Base-by-base conservation (phyloP, 35 echinoderm and acorn worm species). In the Anneissia japonica region DNA sequence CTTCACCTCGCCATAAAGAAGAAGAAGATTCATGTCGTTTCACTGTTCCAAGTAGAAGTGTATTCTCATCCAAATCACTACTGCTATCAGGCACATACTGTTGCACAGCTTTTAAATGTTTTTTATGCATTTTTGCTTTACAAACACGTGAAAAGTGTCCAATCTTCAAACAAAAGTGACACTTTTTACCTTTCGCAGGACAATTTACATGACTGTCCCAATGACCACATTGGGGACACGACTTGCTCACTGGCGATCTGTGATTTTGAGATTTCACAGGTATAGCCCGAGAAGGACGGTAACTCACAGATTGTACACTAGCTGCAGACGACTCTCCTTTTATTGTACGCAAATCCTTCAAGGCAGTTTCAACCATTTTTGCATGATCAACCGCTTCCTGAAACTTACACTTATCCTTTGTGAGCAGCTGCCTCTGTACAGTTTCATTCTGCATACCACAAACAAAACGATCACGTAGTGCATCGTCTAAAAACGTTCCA, bases 401-500 rank as follows among this genome's bases (percentile, higher is more conserved):
- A 30, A 30, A 73, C 73, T n/a, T 31, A 56, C 77, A 80, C 6
- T 14, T 46, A 12, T 73, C 74, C 36, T 43, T 55, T 13, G 85
- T 87, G 4, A 87, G 45, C 32, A 87, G 39, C 32, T 87, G 37
- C 40, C 35, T 45, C 36, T 87, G 85, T 14, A 76, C 55, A 31
- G 35, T 32, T 14, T 79, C 38, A 36, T 46, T 34, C 19, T 14
- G 19, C 13, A 79, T 6, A 34, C 85, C 76, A 64, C 75, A 79
- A 37, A 79, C 75, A 14, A 87, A 79, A 23, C 76, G n/a, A 34
- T 87, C 75, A 0, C 85, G 75, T 35, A 87, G 21, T 45, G 85
- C 85, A 55, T 87, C 76, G 72, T 87, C 76, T 16, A 87, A 36
- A 31, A 87, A 87, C 9, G 11, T 16, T 21, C 85, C 85, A 79